Base-by-base conservation (phyloP, 2,888 invertebrate species). In the Mallateleia sp. region DNA sequence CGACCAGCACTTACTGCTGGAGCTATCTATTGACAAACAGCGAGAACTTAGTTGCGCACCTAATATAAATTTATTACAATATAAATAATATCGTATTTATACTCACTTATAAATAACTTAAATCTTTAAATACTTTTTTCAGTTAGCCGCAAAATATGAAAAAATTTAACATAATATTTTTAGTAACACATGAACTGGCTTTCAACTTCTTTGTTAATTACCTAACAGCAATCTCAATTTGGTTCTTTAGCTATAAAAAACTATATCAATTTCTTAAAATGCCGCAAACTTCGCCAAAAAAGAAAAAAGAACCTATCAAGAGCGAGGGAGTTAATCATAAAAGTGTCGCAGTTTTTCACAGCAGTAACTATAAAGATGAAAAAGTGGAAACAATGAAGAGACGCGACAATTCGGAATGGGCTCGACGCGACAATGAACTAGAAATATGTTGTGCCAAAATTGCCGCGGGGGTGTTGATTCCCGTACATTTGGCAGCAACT, bases 351-450 rank as follows among this genome's bases (percentile, higher is more conserved):
- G 32, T 47, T 67, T 80, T 56, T 45, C 28, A 52, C 52, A 75
- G 42, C 62, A 28, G 7, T n/a, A 25, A 38, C 56, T 52, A 74
- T 62, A 69, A 62, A 69, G 50, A 82, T 56, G 75, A 74, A 71
- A 83, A 67, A 52, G 64, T 18, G 34, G 50, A 54, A 54, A 72
- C 66, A 79, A 85, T 75, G 75, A 62, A 54, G 67, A 62, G 78
- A 74, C 81, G 45, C 89, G 87, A 90, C 90, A 90, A 91, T 90
- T 32, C 25, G 67, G 32, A 66, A 56, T 56, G 66, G 56, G 54
- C 81, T 78, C 62, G 67, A 62, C 77, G 45, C 88, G 81, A 91
- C 90, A 92, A 91, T 90, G 85, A 81, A 45, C 8, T 42, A 7
- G 54, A 66, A 66, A 64, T 62, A 58, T 71, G 83, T 85, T 79